These are phyloP conservation scores for Ornithorhynchus anatinus DNA, from an alignment of 2,113 vertebrate genomes.

Conservation along the genomic window DNA sequence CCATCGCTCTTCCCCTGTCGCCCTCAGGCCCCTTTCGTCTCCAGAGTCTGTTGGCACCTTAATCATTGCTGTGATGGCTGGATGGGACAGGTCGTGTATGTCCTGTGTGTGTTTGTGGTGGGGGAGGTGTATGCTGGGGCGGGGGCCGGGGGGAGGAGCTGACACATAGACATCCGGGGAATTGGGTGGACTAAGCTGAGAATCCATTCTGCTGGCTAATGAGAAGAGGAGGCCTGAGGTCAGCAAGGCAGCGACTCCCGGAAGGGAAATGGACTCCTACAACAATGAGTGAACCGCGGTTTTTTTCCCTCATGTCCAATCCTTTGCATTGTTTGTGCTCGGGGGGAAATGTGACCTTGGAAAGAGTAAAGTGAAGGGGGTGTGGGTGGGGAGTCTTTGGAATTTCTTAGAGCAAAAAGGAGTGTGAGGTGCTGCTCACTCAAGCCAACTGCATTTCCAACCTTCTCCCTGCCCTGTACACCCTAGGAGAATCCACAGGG, in stretches of 20 bases:
- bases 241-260: conserved; percentile 29
- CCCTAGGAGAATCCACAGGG: no score
- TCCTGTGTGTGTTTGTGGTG: no score
- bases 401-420: background rate
- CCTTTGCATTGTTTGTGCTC: conserved; percentile 43
- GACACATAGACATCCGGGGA: background rate
- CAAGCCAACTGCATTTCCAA: no score
- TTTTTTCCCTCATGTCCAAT: conserved; percentile 21
- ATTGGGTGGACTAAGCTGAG: background rate
- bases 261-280: conserved; percentile 40
- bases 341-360: conserved; percentile 47
- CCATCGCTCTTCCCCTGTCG: conserved; percentile 16
- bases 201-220: background rate
- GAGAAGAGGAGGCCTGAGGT: conserved; percentile 22
- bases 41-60: conserved; percentile 4
- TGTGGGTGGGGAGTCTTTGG: conserved; percentile 14
- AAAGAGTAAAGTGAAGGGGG: conserved; percentile 31
- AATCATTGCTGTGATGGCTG: no score
- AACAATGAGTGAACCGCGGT: conserved; percentile 36
- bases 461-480: no score
- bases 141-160: background rate
- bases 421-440: no score
- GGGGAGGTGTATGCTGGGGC: background rate
- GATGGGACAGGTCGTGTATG: no score
- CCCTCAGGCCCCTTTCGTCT: background rate